A percentile compares a stretch with the other conserved stretches of the same genome.
phyloP scores from a whole-genome alignment of 2,797 vertebrate species.

The Spinus olivaceus region DNA sequence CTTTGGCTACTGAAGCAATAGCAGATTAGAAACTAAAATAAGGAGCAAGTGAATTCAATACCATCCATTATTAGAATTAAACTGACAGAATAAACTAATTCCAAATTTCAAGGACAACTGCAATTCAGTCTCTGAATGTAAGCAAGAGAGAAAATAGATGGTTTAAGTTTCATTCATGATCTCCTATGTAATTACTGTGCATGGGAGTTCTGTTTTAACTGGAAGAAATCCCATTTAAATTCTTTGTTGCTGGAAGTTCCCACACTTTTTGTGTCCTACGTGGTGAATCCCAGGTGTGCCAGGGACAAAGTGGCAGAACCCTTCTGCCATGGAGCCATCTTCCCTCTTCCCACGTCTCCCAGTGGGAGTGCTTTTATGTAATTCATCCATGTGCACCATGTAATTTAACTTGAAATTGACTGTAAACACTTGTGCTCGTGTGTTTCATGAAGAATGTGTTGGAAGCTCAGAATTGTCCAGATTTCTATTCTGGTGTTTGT shows the following conservation, averaged over 20 bases:
- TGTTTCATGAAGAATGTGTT: not conserved
- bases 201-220: not conserved
- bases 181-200: not conserved
- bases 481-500: not conserved
- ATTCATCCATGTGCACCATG: too few species aligned
- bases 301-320: not conserved
- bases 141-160: not conserved
- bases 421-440: not conserved
- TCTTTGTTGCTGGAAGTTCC: not conserved
- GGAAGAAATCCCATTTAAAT: not conserved
- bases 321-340: not conserved
- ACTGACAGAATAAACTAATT: not conserved
- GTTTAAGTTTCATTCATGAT: not conserved
- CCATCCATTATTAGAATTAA: not conserved
- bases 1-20: not conserved
- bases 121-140: not conserved
- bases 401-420: too few species aligned
- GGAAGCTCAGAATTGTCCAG: not conserved
- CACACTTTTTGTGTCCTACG: fast-evolving
- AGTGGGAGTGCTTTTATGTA: not conserved
- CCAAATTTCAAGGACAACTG: not conserved
- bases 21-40: not conserved
- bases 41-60: not conserved
- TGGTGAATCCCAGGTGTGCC: not conserved
- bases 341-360: not conserved